Base-by-base conservation (phyloP, 2,888 invertebrate genomes). In the Synanthedon formicaeformis region DNA sequence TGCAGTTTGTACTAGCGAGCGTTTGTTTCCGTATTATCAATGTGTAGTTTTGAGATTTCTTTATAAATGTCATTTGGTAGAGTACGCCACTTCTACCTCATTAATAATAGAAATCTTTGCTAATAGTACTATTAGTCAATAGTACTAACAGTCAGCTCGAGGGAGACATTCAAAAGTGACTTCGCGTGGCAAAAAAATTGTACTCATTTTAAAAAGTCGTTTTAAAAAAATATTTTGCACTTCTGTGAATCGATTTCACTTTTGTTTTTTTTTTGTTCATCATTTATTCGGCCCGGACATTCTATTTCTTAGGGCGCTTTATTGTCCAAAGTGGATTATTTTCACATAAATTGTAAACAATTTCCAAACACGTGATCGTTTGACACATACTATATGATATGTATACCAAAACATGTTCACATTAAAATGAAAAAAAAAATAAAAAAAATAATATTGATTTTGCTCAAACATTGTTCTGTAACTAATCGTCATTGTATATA, bases 401-500 rank as follows among this genome's bases (percentile, higher is more conserved):
- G 83, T 83, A 75, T 74, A 74, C 66, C 70, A 75, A 75, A 77
- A 66, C 75, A 74, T 72, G 65, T 65, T 64, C 56, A 53, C 53
- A 56, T 40, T 51, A 27, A 2, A 40, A 23, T 5, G 23, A 23
- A 23, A 23, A 23, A 23, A 23, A 5, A 27, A 52, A 48, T 48
- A 52, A 27, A 52, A 45, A 50, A 53, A 58, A 58, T 52, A 57
- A 60, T 57, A 55, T 54, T 55, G 58, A 57, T 62, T 72, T 81
- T 80, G 79, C 77, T 79, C 79, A 61, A 73, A 60, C 51, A 71
- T 81, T 80, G 80, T 78, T 80, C 79, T 66, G 66, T 60, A 56
- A 59, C 56, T 58, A 57, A 55, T 56, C 23, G 23, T 23, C 54
- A 53, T 50, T 34, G 45, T 45, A 53, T 50, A 53, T 58, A 59